Percentiles rank a stretch among this genome's conserved stretches.
These are phyloP conservation scores for Rhynchophorus ferrugineus DNA, from an alignment of 1,140 invertebrate genomes.

Conservation along the genomic window DNA sequence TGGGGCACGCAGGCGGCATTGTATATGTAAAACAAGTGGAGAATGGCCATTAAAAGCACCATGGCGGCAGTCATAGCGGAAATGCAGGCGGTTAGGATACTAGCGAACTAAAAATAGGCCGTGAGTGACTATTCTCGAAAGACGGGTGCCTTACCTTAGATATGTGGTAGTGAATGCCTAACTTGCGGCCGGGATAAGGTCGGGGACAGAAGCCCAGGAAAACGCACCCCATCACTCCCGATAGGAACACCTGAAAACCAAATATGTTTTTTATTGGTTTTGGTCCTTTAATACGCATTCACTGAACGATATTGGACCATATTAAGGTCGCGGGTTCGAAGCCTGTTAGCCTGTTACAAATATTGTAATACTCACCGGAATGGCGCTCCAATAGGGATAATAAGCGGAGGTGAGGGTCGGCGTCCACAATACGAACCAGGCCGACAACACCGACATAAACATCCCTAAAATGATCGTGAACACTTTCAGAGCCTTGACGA, in stretches of 20 bases:
- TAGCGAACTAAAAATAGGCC: conserved; percentile 37
- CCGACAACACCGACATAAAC: conserved; percentile 45
- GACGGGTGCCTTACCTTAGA: conserved; percentile 36
- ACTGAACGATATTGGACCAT: too few species aligned
- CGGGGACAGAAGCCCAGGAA: conserved; percentile 42
- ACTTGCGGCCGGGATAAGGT: conserved; percentile 41
- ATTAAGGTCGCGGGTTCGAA: background rate
- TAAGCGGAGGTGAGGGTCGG: conserved; percentile 50
- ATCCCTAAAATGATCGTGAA: conserved; percentile 51
- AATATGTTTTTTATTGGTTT: background rate
- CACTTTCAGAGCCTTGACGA: conserved; percentile 49
- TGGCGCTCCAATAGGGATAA: conserved; percentile 58
- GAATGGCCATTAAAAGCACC: conserved; percentile 40
- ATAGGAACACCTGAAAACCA: conserved; percentile 38
- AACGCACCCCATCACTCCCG: conserved; percentile 41
- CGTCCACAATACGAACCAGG: conserved; percentile 53
- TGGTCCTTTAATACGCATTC: background rate
- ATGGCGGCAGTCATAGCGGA: conserved; percentile 39
- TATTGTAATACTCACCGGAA: conserved; percentile 47
- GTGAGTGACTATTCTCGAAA: background rate
- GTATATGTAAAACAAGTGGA: conserved; percentile 41
- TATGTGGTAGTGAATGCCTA: conserved; percentile 35
- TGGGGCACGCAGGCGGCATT: conserved; percentile 39
- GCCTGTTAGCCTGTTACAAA: background rate
- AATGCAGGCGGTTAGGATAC: conserved; percentile 38